Conservation (phyloP, 2,113 vertebrate species). For the Oreochromis spilurus region DNA sequence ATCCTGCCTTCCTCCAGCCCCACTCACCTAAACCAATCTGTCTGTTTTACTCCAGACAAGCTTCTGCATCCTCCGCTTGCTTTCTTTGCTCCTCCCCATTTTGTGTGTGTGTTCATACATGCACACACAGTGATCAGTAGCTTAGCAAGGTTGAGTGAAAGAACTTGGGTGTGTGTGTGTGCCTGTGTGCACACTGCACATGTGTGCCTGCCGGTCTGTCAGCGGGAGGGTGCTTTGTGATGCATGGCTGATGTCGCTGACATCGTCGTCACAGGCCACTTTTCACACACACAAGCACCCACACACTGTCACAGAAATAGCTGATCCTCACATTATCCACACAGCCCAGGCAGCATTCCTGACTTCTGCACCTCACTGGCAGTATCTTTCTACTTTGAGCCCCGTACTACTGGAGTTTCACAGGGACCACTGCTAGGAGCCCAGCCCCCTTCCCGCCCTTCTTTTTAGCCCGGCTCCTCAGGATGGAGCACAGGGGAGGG, state of each 20-base stretch:
- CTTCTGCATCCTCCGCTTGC: background rate
- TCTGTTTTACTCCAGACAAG: background rate
- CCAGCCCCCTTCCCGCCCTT: constrained; percentile 37
- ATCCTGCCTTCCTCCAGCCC: background rate
- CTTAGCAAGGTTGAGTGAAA: constrained; percentile 22
- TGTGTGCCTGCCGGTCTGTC: background rate
- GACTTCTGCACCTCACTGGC: constrained; percentile 42
- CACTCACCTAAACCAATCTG: background rate
- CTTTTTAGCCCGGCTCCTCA: constrained; percentile 50
- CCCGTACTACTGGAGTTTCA: constrained; percentile 37
- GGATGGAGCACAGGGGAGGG: constrained; percentile 73
- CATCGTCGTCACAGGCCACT: constrained; percentile 56
- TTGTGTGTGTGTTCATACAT: background rate
- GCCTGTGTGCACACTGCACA: background rate
- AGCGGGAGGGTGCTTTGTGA: constrained; percentile 58
- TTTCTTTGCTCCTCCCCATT: constrained; percentile 54
- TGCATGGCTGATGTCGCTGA: constrained; percentile 62
- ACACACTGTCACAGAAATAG: constrained; percentile 58
- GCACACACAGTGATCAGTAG: constrained; percentile 51
- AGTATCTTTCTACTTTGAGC: constrained; percentile 27
- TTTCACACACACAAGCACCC: constrained; percentile 38
- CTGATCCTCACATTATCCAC: constrained; percentile 70
- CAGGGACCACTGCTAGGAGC: constrained; percentile 44
- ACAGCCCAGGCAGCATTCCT: constrained; percentile 50
- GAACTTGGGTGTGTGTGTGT: background rate